These are phyloP conservation scores for Capitulum mitella DNA, from an alignment of 2,888 invertebrate species.

Conservation along the genomic window DNA sequence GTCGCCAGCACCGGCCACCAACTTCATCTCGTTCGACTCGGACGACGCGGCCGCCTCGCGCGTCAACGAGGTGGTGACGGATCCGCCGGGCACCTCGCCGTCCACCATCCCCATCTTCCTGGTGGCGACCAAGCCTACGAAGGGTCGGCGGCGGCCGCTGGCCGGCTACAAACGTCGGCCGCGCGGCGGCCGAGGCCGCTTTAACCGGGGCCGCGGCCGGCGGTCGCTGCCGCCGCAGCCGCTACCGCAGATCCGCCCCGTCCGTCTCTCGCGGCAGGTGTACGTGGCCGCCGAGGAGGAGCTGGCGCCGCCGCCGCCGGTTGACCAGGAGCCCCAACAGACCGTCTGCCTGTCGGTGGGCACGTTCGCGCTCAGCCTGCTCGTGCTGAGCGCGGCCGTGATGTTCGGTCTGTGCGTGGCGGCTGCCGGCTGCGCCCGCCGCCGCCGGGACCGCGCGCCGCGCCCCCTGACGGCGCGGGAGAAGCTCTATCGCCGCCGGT, in stretches of 20 bases:
- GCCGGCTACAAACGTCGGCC: background rate
- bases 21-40: constrained; percentile 11
- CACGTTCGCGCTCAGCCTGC: constrained; percentile 36
- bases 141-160: background rate
- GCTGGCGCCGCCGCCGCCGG: constrained; percentile 34
- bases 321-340: constrained; percentile 27
- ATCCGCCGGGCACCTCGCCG: background rate
- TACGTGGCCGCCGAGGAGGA: constrained; percentile 28
- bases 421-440: background rate
- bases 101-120: background rate
- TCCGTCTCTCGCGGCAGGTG: background rate
- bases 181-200: background rate
- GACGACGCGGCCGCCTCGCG: background rate
- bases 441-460: background rate
- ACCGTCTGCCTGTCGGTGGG: constrained; percentile 17
- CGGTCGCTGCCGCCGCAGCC: background rate
- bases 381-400: constrained; percentile 16
- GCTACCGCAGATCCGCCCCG: background rate
- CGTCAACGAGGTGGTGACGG: background rate
- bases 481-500: background rate
- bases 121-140: background rate
- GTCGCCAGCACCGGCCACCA: background rate
- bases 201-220: background rate
- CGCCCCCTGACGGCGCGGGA: background rate
- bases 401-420: constrained; percentile 7